Conservation (phyloP, 35 echinoderm and acorn worm species). For the Stichopus chloronotus region DNA sequence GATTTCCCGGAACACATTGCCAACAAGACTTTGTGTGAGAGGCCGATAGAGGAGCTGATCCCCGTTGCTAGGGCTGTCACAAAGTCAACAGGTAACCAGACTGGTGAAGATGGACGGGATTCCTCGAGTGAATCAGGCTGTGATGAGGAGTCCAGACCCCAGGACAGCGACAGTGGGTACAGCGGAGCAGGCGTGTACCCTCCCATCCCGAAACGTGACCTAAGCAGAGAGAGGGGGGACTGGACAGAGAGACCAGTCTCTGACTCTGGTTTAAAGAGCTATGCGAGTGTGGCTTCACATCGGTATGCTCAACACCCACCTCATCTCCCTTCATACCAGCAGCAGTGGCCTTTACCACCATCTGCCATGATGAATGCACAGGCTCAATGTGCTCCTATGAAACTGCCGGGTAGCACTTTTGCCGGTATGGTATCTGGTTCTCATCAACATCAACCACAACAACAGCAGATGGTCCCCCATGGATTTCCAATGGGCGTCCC, state of each 20-base stretch:
- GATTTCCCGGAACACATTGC: constrained; percentile 96
- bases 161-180: constrained; percentile 97
- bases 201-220: constrained; percentile 33
- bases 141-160: constrained; percentile 56
- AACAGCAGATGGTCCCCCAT: constrained; percentile 5
- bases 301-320: constrained; percentile 14
- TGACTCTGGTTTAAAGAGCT: constrained; percentile 14
- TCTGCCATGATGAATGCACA: constrained; percentile 19
- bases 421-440: constrained; percentile 27
- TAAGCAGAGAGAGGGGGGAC: constrained; percentile 60
- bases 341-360: constrained; percentile 35
- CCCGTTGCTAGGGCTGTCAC: constrained; percentile 49
- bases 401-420: not conserved
- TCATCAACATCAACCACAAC: constrained; percentile 13
- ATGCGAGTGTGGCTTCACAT: constrained; percentile 28
- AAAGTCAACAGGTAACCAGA: constrained; percentile 91
- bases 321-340: not conserved
- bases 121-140: constrained; percentile 77
- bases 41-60: constrained; percentile 66
- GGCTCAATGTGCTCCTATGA: constrained; percentile 9
- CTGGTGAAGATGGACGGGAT: constrained; percentile 47
- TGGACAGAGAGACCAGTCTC: constrained; percentile 7
- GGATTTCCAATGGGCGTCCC: not conserved
- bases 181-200: constrained; percentile 81
- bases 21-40: constrained; percentile 85